Evolutionary conservation across 2,113 vertebrate species (phyloP).

Genomic region (Oenanthe melanoleuca): DNA sequence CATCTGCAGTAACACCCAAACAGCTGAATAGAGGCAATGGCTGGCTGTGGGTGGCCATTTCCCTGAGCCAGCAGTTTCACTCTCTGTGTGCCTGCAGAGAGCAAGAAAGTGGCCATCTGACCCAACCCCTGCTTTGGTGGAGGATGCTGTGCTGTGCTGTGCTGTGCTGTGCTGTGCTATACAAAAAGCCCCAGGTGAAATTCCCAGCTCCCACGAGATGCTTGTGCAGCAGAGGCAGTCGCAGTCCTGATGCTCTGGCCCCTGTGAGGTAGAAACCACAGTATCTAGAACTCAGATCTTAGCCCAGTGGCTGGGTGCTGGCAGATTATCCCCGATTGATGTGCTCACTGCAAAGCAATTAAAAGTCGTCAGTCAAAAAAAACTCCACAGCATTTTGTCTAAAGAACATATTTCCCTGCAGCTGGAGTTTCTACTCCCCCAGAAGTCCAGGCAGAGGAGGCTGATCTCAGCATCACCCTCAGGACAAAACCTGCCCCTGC

Average conservation of each 20-base stretch:
- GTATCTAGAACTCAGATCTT: not conserved
- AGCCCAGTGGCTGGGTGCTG: not conserved
- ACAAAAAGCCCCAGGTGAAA: not conserved
- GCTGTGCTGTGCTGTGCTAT: too few species aligned
- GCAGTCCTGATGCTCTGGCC: fast-evolving
- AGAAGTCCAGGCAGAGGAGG: not conserved
- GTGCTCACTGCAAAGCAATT: not conserved
- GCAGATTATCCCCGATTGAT: not conserved
- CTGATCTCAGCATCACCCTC: not conserved
- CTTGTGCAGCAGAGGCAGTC: not conserved
- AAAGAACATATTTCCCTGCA: not conserved
- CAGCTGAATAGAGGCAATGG: not conserved
- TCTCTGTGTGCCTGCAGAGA: not conserved
- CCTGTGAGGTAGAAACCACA: not conserved
- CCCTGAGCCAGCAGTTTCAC: constrained; percentile 11
- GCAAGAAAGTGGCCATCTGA: not conserved
- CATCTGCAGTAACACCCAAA: not conserved
- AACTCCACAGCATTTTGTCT: not conserved
- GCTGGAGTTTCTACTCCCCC: not conserved
- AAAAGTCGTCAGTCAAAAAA: not conserved
- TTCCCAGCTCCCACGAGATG: fast-evolving
- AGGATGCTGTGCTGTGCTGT: not conserved
- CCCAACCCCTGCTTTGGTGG: not conserved
- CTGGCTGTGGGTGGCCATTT: not conserved
- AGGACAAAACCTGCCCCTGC: not conserved